A percentile compares a stretch with the other conserved stretches of the same genome.
These are phyloP conservation scores for Drosophila insularis DNA, from an alignment of 1,140 invertebrate species.

Conservation along the genomic window DNA sequence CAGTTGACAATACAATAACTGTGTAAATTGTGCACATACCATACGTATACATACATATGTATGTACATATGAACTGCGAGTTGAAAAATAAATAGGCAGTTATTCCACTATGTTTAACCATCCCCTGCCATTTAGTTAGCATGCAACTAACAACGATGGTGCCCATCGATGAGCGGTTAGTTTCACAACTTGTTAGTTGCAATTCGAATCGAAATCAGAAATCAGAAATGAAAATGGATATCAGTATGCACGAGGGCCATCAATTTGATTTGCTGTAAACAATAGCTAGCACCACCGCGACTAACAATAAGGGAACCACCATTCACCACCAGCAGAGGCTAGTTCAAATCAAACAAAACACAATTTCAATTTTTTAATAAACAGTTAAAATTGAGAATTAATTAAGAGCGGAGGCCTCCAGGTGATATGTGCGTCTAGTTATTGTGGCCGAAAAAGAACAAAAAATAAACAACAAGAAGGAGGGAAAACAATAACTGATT, in stretches of 20 bases:
- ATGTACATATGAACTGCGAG: background rate
- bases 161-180: background rate
- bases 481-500: constrained; percentile 45
- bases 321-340: background rate
- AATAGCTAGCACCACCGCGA: constrained; percentile 43
- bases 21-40: constrained; percentile 14
- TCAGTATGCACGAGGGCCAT: constrained; percentile 66
- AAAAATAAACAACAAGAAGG: background rate
- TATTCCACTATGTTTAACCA: background rate
- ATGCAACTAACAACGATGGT: constrained; percentile 14
- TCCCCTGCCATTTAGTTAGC: constrained; percentile 6
- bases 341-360: background rate
- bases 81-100: too few species aligned
- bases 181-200: constrained; percentile 57
- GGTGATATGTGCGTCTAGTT: constrained; percentile 1
- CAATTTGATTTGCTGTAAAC: constrained; percentile 64
- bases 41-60: constrained; percentile 32
- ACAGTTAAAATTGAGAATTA: constrained; percentile 78
- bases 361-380: constrained; percentile 66
- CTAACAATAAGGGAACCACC: too few species aligned
- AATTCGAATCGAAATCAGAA: background rate
- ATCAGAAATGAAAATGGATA: constrained; percentile 31
- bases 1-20: constrained; percentile 50
- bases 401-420: constrained; percentile 47
- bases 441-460: constrained; percentile 10